Percentiles rank a stretch among this genome's conserved stretches.
Conservation (phyloP, 2,113 vertebrate species). For the Pelobates fuscus region DNA sequence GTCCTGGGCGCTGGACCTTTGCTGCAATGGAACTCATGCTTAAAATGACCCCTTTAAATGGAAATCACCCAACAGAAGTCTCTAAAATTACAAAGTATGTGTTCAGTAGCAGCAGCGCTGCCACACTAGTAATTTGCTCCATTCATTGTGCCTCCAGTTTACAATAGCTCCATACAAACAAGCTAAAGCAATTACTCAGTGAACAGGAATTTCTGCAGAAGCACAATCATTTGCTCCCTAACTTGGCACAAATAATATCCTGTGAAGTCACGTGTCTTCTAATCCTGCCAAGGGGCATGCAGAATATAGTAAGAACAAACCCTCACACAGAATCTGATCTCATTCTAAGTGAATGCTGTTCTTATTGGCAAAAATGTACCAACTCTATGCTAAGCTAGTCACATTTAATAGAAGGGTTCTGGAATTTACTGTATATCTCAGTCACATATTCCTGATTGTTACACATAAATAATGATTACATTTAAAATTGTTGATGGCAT, state of each 20-base stretch:
- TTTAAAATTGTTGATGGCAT: no score
- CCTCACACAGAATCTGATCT: constrained; percentile 27
- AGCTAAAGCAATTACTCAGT: neutral
- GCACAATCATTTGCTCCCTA: neutral
- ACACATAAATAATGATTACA: no score
- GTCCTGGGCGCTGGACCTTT: no score
- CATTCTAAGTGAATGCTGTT: constrained; percentile 20
- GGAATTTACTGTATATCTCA: neutral
- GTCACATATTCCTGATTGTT: no score
- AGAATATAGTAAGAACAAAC: constrained; percentile 33
- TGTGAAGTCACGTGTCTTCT: neutral
- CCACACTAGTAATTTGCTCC: no score
- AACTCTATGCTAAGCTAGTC: neutral
- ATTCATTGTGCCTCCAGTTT: no score
- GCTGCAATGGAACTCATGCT: no score
- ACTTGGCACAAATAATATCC: neutral
- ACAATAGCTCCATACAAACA: no score
- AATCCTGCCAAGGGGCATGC: constrained; percentile 28
- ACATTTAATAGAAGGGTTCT: neutral
- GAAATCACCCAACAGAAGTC: no score
- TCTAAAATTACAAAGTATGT: no score
- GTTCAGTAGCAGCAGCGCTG: no score
- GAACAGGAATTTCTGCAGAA: constrained; percentile 6
- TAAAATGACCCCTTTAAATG: no score
- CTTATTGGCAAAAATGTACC: neutral